A percentile compares a stretch with the other conserved stretches of the same genome.
These are phyloP conservation scores for Lissonota sp. DNA, from an alignment of 2,888 invertebrate genomes.

Conservation along the genomic window DNA sequence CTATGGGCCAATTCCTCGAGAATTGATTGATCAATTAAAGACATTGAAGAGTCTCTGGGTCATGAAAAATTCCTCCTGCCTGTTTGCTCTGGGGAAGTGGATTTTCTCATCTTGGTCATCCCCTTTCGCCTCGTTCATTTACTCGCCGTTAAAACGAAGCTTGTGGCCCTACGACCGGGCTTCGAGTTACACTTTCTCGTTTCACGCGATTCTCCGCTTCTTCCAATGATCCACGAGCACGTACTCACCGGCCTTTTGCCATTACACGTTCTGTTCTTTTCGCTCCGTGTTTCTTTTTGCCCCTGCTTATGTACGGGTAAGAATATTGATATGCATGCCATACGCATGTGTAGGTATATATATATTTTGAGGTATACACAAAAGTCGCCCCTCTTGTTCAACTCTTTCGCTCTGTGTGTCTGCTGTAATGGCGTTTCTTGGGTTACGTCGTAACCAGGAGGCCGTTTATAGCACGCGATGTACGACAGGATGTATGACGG, in stretches of 20 bases:
- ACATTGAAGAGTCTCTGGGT: not conserved
- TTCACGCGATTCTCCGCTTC: slow-evolving; percentile 59
- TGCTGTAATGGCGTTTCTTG: slow-evolving; percentile 75
- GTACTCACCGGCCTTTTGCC: slow-evolving; percentile 56
- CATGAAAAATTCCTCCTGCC: not conserved
- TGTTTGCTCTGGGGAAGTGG: not conserved
- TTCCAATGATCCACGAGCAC: slow-evolving; percentile 51
- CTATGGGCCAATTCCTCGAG: not conserved
- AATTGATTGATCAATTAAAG: not conserved
- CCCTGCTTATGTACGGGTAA: slow-evolving; percentile 28
- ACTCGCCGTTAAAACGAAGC: slow-evolving; percentile 41
- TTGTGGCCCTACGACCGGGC: slow-evolving; percentile 19
- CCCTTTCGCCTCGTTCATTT: slow-evolving; percentile 47
- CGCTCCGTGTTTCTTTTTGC: slow-evolving; percentile 15
- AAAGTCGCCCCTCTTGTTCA: slow-evolving; percentile 53
- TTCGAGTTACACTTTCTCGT: slow-evolving; percentile 63
- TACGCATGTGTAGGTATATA: slow-evolving; percentile 33
- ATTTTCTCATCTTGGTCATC: slow-evolving; percentile 43
- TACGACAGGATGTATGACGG: slow-evolving; percentile 81
- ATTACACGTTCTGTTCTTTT: slow-evolving; percentile 45
- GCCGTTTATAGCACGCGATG: slow-evolving; percentile 79
- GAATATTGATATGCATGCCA: slow-evolving; percentile 25
- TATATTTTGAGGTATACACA: slow-evolving; percentile 25
- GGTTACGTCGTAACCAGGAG: slow-evolving; percentile 69
- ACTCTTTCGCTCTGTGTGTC: slow-evolving; percentile 71